phyloP scores from a whole-genome alignment of 2,113 vertebrate species.

The Trachemys scripta region DNA sequence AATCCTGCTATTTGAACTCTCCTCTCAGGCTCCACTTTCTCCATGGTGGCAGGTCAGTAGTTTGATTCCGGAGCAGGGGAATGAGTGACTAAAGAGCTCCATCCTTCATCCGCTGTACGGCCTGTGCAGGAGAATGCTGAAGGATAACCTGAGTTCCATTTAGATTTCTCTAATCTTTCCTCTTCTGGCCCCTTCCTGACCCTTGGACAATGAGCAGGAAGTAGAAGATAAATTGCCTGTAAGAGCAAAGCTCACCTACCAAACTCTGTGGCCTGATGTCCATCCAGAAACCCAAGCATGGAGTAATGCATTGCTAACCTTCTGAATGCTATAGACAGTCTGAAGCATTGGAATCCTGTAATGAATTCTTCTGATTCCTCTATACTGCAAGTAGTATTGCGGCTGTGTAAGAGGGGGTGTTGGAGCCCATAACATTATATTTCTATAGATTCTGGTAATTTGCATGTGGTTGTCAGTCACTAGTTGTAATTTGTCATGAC shows the following conservation, averaged over 20 bases:
- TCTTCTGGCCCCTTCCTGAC: not conserved
- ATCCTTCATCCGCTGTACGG: not conserved
- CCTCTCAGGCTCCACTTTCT: not conserved
- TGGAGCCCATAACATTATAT: not conserved
- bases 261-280: not conserved
- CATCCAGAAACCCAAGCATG: not conserved
- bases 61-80: not conserved
- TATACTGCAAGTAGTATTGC: not conserved
- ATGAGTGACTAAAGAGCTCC: fast-evolving
- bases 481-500: not conserved
- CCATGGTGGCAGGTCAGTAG: not conserved
- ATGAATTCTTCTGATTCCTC: not conserved
- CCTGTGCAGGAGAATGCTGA: not conserved
- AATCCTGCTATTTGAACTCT: not conserved
- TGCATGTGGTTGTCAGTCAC: not conserved
- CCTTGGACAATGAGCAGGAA: not conserved
- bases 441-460: not conserved
- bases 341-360: not conserved
- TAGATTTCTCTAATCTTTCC: not conserved
- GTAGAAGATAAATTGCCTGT: conserved; percentile 20
- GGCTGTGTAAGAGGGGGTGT: not conserved
- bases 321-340: not conserved
- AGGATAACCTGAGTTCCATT: not conserved
- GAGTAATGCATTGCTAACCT: not conserved
- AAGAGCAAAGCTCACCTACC: not conserved